Base-by-base conservation (phyloP, 2,888 invertebrate genomes). In the Rhagium mordax region DNA sequence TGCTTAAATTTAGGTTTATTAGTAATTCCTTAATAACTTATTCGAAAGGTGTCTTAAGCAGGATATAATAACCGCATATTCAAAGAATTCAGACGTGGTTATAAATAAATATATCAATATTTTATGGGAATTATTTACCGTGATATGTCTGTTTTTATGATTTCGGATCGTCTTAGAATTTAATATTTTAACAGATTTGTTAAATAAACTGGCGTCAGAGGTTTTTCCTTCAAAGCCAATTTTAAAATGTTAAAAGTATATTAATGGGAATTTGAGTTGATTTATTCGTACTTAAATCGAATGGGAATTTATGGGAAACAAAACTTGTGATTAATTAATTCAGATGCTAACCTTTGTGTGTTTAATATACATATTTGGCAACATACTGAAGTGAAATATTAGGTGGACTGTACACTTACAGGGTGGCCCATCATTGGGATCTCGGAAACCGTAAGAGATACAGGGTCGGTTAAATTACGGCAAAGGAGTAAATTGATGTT, bases 1-100 rank as follows among this genome's bases (percentile, higher is more conserved):
- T 48, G 13, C n/a, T 53, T 65, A 65, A 65, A 65, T 53, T 65
- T 21, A 10, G 65, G 18, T 65, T 65, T 65, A 65, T 65, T 65
- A 20, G 53, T 53, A 20, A 53, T 51, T 53, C 53, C 18, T 13
- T 53, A 65, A 65, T 49, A 53, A 51, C 20, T 20, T 65, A 51
- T 65, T 20, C 53, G 20, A 53, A 53, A 65, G 33, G n/a, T 20
- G 53, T 65, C 41, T 33, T n/a, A n/a, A 65, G 65, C 29, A 47
- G 65, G 65, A 49, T 65, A 65, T 51, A 33, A 51, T 51, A 33
- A 51, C 18, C 10, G n/a, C 33, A 16, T 27, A 53, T 53, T 53
- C 53, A 18, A 33, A 27, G 53, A 65, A 65, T 65, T 33, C 15
- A 33, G 33, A 41, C 27, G 15, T 15, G 33, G 59, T 59, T 59